phyloP scores from a whole-genome alignment of 2,797 vertebrate genomes.

The Champsocephalus gunnari region DNA sequence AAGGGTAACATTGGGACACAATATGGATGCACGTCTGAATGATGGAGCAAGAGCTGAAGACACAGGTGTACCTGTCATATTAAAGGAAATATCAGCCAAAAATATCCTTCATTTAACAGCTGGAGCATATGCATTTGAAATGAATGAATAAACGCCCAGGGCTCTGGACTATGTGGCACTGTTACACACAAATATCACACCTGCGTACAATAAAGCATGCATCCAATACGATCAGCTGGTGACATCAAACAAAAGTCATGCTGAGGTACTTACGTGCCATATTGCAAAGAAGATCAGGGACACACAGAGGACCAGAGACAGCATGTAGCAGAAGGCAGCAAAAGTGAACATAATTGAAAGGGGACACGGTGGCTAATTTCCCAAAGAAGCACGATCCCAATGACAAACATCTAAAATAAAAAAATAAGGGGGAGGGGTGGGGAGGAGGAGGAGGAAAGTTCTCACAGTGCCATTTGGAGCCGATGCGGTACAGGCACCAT shows the following conservation, averaged over 20 bases:
- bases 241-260: background rate
- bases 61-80: slow-evolving; percentile 52
- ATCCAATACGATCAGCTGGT: background rate
- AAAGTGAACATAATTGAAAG: slow-evolving; percentile 87
- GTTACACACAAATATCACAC: slow-evolving; percentile 35
- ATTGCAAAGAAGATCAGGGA: slow-evolving; percentile 89
- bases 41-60: slow-evolving; percentile 10
- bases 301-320: slow-evolving; percentile 87
- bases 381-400: slow-evolving; percentile 65
- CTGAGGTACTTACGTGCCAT: slow-evolving; percentile 86
- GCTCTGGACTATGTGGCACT: background rate
- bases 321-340: slow-evolving; percentile 90
- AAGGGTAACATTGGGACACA: background rate
- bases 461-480: slow-evolving; percentile 65
- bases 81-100: background rate
- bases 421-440: background rate
- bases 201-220: slow-evolving; percentile 3
- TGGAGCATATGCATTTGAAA: background rate
- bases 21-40: background rate
- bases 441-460: slow-evolving; percentile 55
- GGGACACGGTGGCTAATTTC: slow-evolving; percentile 62
- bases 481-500: slow-evolving; percentile 63
- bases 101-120: background rate
- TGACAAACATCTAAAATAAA: slow-evolving; percentile 63
- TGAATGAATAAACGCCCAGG: background rate